These are phyloP conservation scores for Scotopteryx bipunctaria DNA, from an alignment of 2,888 invertebrate species.

Conservation along the genomic window DNA sequence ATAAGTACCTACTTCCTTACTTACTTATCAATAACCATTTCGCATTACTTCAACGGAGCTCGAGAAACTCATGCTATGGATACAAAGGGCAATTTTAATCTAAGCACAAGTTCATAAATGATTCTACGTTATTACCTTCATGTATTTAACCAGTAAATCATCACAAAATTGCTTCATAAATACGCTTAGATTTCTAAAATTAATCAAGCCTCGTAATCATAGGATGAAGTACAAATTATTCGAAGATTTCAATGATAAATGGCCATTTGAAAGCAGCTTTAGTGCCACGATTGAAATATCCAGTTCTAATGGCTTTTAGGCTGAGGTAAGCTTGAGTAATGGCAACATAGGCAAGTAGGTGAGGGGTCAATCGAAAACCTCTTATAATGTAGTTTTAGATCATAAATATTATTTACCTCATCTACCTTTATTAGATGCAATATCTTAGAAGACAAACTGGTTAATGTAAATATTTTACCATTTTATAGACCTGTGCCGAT, in stretches of 20 bases:
- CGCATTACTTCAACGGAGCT: no score
- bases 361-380: conserved; percentile 12
- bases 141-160: conserved; percentile 11
- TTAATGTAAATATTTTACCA: no score
- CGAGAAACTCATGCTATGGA: not conserved
- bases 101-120: conserved; percentile 1
- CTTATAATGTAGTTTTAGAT: conserved; percentile 1
- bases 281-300: conserved; percentile 18
- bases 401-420: no score
- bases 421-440: no score
- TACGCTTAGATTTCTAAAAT: conserved; percentile 16
- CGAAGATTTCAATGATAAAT: conserved; percentile 21
- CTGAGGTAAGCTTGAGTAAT: conserved; percentile 17
- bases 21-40: no score
- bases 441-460: no score
- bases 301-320: conserved; percentile 9
- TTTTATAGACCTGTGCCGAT: no score
- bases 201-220: conserved; percentile 13
- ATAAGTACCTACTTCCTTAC: no score
- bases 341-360: not conserved
- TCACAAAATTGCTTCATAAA: conserved; percentile 19
- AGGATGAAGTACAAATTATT: conserved; percentile 20
- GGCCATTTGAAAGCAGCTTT: conserved; percentile 21
- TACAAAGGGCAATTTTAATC: not conserved
- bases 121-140: not conserved